Conservation (phyloP, 2,113 vertebrate genomes). For the Strix uralensis region DNA sequence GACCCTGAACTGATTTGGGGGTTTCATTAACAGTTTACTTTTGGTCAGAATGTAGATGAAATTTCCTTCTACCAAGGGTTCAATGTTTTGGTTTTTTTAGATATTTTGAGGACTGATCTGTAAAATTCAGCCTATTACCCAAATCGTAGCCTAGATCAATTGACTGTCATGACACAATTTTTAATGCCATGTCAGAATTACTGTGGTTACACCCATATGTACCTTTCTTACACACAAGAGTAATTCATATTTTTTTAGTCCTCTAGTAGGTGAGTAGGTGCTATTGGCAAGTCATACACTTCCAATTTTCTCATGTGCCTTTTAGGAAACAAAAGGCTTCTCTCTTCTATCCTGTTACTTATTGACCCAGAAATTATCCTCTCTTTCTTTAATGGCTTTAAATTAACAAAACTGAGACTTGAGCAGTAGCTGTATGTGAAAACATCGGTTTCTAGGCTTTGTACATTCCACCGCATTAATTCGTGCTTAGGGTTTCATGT, state of each 20-base stretch:
- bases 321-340: neutral
- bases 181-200: neutral
- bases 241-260: neutral
- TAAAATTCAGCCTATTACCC: neutral
- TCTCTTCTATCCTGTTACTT: neutral
- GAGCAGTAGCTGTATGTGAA: neutral
- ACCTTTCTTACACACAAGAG: neutral
- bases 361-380: neutral
- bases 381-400: neutral
- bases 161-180: neutral
- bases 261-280: neutral
- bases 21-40: neutral
- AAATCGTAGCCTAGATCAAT: neutral
- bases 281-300: neutral
- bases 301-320: neutral
- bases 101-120: neutral
- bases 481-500: neutral
- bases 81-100: neutral
- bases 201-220: neutral
- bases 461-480: neutral
- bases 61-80: neutral
- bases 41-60: neutral
- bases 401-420: neutral
- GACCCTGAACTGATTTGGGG: neutral
- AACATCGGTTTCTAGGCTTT: neutral